Evolutionary conservation across 2,113 vertebrate genomes (phyloP), one percentile per base, ranked within the genome.

Genomic region (Phycodurus eques): DNA sequence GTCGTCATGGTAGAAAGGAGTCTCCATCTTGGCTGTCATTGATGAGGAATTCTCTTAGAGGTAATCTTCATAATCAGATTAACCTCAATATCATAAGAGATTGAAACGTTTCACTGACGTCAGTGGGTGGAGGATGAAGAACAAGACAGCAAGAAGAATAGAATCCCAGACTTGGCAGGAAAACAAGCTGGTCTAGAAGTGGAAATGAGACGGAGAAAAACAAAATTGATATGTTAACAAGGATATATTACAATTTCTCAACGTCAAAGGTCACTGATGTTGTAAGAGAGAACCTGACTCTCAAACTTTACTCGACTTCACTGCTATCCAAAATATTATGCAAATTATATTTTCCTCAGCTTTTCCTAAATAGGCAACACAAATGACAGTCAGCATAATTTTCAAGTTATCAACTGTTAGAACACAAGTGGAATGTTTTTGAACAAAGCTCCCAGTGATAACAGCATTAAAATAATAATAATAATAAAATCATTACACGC

Each of bases 1-100:
- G 68, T 93, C 91, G 67, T 93, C 92, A 62, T 93, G 90, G 81
- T 93, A 93, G 78, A 93, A 93, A 68, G 92, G 92, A 72, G 90
- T 92, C 76, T 93, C 92, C 92, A 93, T 93, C 73, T 86, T 91
- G 77, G 68, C 60, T 19, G 73, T 87, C 85, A 88, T 80, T 84
- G 86, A 91, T 75, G 46, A 80, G 72, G 77, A 75, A 42, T 31
- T 3, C 9, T 69, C 75, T 67, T 53, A 56, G 68, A 72, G 59
- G 56, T 69, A 83, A 88, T 87, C 89, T 86, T 89, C 91, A 91
- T 92, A 91, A 92, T 92, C 85, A 89, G 91, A 90, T 88, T 87
- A 88, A 57, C 84, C 83, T 80, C 71, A 73, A 83, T 81, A 81
- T 79, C 68, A 68, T 20, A 83, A 66, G 51, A 78, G 88, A 84